phyloP scores from a whole-genome alignment of 2,888 invertebrate genomes.

The Lissocephala sabroskyi region DNA sequence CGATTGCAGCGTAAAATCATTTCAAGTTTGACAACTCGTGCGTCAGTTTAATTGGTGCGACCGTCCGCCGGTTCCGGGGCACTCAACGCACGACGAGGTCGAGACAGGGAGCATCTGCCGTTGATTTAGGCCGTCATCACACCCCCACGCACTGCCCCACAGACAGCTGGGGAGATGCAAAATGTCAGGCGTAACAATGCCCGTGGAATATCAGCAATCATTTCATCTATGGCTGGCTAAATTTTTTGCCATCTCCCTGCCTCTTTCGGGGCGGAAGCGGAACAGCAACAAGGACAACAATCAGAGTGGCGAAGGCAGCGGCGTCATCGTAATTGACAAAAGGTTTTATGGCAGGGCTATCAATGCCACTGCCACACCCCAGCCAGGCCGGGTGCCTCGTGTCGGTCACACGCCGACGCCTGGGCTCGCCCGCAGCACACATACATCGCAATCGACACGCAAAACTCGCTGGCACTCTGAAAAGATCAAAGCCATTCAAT shows the following conservation, averaged over 20 bases:
- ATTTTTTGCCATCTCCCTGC: conserved; percentile 19
- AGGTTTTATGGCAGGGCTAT: conserved; percentile 57
- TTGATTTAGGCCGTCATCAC: conserved; percentile 5
- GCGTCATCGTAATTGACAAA: conserved; percentile 55
- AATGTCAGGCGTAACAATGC: not conserved
- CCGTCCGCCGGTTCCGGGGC: conserved; percentile 29
- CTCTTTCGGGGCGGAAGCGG: conserved; percentile 22
- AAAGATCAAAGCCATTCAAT: conserved; percentile 63
- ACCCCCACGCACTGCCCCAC: not conserved
- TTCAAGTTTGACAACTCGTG: conserved; percentile 53
- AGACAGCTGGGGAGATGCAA: not conserved
- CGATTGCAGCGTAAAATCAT: conserved; percentile 49
- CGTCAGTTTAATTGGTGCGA: conserved; percentile 58
- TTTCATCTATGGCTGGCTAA: conserved; percentile 54
- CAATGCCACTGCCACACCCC: conserved; percentile 24
- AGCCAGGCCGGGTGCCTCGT: conserved; percentile 12
- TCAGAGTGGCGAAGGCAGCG: conserved; percentile 10
- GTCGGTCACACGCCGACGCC: conserved; percentile 20
- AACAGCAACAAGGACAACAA: conserved; percentile 5
- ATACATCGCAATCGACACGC: conserved; percentile 51
- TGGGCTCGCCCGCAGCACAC: conserved; percentile 20
- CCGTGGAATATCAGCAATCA: conserved; percentile 55
- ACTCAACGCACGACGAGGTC: conserved; percentile 6
- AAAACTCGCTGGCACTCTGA: conserved; percentile 53
- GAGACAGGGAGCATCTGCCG: conserved; percentile 17